Conservation (phyloP, 2,113 vertebrate species). For the Neolamprologus caudopunctatus region DNA sequence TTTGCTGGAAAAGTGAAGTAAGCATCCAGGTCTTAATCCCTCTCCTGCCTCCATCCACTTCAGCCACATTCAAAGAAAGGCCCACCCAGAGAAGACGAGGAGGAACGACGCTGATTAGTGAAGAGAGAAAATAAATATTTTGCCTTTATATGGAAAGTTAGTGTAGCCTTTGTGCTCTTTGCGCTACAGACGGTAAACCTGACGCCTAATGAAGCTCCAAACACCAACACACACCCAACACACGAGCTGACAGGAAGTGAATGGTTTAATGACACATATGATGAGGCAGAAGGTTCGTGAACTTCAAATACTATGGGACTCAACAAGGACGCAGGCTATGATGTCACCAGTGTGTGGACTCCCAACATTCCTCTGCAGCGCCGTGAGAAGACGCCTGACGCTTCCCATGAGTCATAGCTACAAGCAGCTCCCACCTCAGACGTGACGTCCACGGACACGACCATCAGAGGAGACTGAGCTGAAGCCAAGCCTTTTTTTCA, state of each 20-base stretch:
- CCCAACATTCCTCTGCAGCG: not conserved
- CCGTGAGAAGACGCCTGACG: not conserved
- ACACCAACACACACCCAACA: slow-evolving; percentile 1
- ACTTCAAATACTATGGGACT: not conserved
- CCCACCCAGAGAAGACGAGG: not conserved
- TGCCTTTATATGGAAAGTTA: slow-evolving; percentile 45
- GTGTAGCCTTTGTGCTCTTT: not conserved
- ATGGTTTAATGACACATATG: slow-evolving; percentile 35
- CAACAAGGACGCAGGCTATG: not conserved
- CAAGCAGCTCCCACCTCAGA: not conserved
- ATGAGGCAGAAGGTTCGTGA: not conserved
- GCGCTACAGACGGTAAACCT: not conserved
- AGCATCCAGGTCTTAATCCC: not conserved
- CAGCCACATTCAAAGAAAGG: not conserved
- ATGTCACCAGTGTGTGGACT: slow-evolving; percentile 6
- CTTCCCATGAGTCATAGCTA: slow-evolving; percentile 6
- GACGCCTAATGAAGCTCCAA: not conserved
- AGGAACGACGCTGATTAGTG: not conserved
- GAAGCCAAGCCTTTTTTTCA: not conserved
- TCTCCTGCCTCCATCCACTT: not conserved
- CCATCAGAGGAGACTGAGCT: not conserved
- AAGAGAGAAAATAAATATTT: slow-evolving; percentile 11
- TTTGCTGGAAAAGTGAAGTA: not conserved
- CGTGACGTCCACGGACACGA: not conserved
- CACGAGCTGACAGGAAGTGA: slow-evolving; percentile 45